Base-by-base conservation (phyloP, 1,140 invertebrate genomes). In the Helicoverpa armigera region DNA sequence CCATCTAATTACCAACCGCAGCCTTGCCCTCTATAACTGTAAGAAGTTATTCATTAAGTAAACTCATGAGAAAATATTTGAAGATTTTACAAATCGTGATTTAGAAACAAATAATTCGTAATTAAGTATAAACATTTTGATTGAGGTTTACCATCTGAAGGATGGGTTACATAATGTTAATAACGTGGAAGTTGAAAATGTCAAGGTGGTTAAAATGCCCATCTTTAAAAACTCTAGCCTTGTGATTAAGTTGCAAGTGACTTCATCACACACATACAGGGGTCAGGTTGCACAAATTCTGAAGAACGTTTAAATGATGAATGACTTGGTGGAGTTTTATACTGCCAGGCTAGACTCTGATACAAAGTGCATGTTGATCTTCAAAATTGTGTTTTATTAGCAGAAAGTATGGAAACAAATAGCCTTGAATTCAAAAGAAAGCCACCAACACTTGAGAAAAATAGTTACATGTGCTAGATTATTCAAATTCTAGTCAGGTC, bases 121-220 rank as follows among this genome's bases (percentile, higher is more conserved):
- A 73, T 73, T 23, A 73, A 73, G 70, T 73, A 73, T 73, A 58
- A 35, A 51, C 5, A 60, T 61, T 75, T 50, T 60, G 73, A 23
- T 48, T 60, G 29, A 60, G 29, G 14, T 16, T 61, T 13, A 12
- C 13, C 3, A 43, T 10, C 3, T 23, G 70, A 75, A 75, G 73
- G 73, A 75, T 75, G n/a, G 35, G 16, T 75, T 75, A 75, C 54
- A 75, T 75, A 75, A 75, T 23, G 9, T 14, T 75, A 75, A 75
- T 75, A 61, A 75, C 56, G 50, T 60, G 35, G 50, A 51, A 72
- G 35, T 43, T 31, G 35, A 12, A 77, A 77, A 77, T 77, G 74
- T 77, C 74, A 77, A 77, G 74, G 74, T 77, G 48, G 14, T 29
- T 35, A 23, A 65, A 63, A 75, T 63, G 48, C 18, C 74, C 74